Base-by-base conservation (phyloP, 2,113 vertebrate species). In the Trematocara marginatum region DNA sequence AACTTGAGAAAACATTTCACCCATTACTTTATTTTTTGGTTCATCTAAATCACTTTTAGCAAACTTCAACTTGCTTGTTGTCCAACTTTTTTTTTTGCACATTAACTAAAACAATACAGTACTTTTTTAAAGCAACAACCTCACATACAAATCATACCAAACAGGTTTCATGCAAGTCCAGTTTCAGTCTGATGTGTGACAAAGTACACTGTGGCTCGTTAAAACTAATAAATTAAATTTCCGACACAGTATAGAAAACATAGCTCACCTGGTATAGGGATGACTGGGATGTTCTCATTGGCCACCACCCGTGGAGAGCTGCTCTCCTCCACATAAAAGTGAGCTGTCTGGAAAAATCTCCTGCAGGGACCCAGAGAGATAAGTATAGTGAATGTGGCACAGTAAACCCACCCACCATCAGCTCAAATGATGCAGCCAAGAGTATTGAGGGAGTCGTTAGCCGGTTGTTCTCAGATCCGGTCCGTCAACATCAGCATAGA, bases 311-410 rank as follows among this genome's bases (percentile, higher is more conserved):
- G 97, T 20, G 98, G 98, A 40, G 99, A 99, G 90, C 93, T 98
- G 96, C 98, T 98, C 93, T 99, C 99, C 92, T 99, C 99, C 93
- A 99, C 97, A 88, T 99, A 99, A 96, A 99, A 98, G 95, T 99
- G 98, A 92, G 98, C 98, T 18, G 98, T 99, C 95, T 99, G 98
- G 92, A 99, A 99, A 96, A 98, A 99, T 94, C 98, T 99, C 97
- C 99, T 99, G 66, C 82, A 88, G 93, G 79, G 82, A 93, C 74
- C 94, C 59, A 92, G 23, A 81, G 45, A 89, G 40, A 88, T 78
- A 59, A 89, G 84, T 79, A 59, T 40, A 26, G 71, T 88, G 66
- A 84, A 64, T 52, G 42, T 42, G 64, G 56, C 64, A 56, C 61
- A 57, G 71, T 81, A 81, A 86, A 88, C 82, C 78, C 83, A 87